Conservation (phyloP, 2,797 vertebrate species). For the Macropus fuliginosus region DNA sequence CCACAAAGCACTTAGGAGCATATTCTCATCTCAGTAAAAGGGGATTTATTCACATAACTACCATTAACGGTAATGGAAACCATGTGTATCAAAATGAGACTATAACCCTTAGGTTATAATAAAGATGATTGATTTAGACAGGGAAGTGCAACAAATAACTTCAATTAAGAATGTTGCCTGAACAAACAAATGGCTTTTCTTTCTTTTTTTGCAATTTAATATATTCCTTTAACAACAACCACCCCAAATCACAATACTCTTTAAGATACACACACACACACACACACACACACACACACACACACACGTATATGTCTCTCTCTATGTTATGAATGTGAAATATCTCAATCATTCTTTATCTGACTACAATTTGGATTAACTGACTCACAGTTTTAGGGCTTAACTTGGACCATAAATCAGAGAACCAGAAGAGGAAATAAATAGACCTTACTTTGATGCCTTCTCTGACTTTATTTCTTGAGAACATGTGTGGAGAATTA, state of each 20-base stretch:
- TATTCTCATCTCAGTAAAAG: neutral
- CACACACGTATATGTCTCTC: neutral
- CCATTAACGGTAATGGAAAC: neutral
- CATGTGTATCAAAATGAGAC: neutral
- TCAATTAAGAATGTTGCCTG: constrained; percentile 31
- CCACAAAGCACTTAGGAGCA: neutral
- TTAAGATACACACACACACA: neutral
- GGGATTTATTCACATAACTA: neutral
- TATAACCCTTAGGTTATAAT: constrained; percentile 22
- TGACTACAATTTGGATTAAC: constrained; percentile 21
- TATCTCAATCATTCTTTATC: constrained; percentile 22
- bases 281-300: neutral
- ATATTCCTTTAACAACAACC: constrained; percentile 22
- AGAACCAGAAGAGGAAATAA: constrained; percentile 13
- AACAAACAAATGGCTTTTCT: constrained; percentile 39
- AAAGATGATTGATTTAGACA: constrained; percentile 10
- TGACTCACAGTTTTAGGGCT: neutral
- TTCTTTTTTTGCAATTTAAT: neutral
- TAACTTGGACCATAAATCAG: neutral
- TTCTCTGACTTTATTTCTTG: constrained; percentile 27
- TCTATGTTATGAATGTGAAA: constrained; percentile 1
- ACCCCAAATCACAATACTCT: constrained; percentile 27
- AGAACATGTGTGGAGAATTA: neutral
- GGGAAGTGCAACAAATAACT: constrained; percentile 39
- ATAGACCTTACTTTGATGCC: constrained; percentile 39